phyloP scores from a whole-genome alignment of 2,888 invertebrate genomes.

The Drosophila cognata region DNA sequence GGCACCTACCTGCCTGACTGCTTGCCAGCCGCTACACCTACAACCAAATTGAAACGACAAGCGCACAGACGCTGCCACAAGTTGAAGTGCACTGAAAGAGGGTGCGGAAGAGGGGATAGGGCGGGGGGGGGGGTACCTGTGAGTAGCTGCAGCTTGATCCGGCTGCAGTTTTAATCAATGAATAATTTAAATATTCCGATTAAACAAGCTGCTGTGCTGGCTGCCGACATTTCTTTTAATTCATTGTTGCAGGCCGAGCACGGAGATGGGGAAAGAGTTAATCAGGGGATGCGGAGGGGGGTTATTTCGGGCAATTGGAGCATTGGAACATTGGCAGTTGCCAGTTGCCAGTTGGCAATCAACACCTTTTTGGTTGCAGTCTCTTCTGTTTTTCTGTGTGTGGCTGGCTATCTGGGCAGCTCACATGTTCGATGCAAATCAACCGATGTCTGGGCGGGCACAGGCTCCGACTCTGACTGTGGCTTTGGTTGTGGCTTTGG shows the following conservation, averaged over 20 bases:
- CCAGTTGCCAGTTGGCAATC: conserved; percentile 68
- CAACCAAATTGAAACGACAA: conserved; percentile 54
- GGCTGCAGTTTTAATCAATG: conserved; percentile 81
- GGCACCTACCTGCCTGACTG: conserved; percentile 55
- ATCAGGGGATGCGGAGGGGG: too few species aligned
- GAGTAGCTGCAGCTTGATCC: conserved; percentile 45
- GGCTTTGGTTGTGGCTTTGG: conserved; percentile 45
- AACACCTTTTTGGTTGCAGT: conserved; percentile 66
- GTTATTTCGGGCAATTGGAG: conserved; percentile 16
- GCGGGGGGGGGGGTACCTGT: neutral
- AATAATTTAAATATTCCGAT: conserved; percentile 84
- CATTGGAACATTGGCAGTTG: conserved; percentile 26
- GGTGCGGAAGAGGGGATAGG: too few species aligned
- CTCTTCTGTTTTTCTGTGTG: conserved; percentile 14
- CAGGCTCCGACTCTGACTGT: conserved; percentile 37
- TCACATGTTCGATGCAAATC: conserved; percentile 83
- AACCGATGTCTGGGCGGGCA: conserved; percentile 67
- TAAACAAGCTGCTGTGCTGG: conserved; percentile 68
- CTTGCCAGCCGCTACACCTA: conserved; percentile 32
- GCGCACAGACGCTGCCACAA: conserved; percentile 22
- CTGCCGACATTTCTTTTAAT: conserved; percentile 78
- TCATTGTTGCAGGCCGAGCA: conserved; percentile 39
- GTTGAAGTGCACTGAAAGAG: conserved; percentile 2
- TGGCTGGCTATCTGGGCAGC: conserved; percentile 58
- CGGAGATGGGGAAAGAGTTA: neutral